Conservation (phyloP, 2,888 invertebrate genomes). For the Trichogramma dendrolimi region DNA sequence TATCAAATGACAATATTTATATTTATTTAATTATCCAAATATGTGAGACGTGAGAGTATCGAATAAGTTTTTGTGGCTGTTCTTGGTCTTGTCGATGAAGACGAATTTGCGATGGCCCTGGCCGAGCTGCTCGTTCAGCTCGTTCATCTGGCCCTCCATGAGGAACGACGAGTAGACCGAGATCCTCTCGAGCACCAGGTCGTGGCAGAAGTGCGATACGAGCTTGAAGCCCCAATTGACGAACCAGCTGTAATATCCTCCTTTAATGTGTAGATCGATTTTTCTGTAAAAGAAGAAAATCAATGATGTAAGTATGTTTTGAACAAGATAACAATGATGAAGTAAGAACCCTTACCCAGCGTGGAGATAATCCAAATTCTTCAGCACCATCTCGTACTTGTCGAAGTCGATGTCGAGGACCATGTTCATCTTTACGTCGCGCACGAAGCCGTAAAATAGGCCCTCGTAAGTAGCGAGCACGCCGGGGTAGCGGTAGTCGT, state of each 20-base stretch:
- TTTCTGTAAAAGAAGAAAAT: background rate
- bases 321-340: background rate
- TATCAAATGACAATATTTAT: no score
- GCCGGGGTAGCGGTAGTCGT: slow-evolving; percentile 32
- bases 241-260: slow-evolving; percentile 1
- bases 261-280: background rate
- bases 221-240: slow-evolving; percentile 1
- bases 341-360: slow-evolving; percentile 33
- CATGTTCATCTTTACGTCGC: slow-evolving; percentile 25
- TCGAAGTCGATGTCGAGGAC: slow-evolving; percentile 26
- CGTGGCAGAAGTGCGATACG: background rate
- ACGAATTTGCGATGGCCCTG: no score
- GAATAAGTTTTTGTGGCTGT: background rate
- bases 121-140: slow-evolving; percentile 1
- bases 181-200: slow-evolving; percentile 1
- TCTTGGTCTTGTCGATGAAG: no score
- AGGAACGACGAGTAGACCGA: background rate
- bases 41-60: background rate
- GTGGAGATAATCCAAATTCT: slow-evolving; percentile 28
- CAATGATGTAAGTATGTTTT: background rate
- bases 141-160: background rate
- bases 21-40: no score
- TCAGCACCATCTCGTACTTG: slow-evolving; percentile 24
- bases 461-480: slow-evolving; percentile 32
- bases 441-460: slow-evolving; percentile 29